Evolutionary conservation across 1,140 invertebrate species (phyloP).

Genomic region (Pseudoatta argentina): DNA sequence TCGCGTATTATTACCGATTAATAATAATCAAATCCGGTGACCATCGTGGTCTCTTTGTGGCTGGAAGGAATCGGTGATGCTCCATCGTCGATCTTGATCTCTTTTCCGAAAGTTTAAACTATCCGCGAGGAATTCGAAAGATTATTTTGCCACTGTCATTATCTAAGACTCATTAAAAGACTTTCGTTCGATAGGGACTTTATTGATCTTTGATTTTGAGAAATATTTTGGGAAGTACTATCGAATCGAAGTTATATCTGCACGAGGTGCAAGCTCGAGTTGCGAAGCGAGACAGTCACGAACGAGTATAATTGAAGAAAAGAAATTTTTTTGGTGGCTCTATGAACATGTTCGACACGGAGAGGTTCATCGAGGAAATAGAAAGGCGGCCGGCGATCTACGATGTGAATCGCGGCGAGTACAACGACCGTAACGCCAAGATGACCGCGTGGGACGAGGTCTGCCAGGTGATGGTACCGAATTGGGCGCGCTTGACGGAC

Average conservation of each 20-base stretch:
- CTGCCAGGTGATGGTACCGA: constrained; percentile 80
- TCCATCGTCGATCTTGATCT: neutral
- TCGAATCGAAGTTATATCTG: neutral
- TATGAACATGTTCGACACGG: constrained; percentile 81
- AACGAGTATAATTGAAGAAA: neutral
- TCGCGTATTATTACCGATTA: neutral
- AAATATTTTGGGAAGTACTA: neutral
- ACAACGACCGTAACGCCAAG: constrained; percentile 83
- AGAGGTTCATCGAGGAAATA: constrained; percentile 82
- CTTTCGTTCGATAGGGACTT: neutral
- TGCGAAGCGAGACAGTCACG: neutral
- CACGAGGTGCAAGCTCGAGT: neutral
- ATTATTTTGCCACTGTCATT: neutral
- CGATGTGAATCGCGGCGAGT: constrained; percentile 80
- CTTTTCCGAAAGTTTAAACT: neutral
- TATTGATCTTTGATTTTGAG: neutral
- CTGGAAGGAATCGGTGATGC: neutral
- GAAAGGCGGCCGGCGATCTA: constrained; percentile 83
- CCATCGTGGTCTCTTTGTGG: neutral
- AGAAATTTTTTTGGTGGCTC: neutral
- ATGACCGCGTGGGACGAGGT: constrained; percentile 83
- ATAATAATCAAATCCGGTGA: neutral
- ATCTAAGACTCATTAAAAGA: neutral
- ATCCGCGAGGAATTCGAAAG: neutral
- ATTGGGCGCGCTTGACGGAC: constrained; percentile 81